A percentile compares a stretch with the other conserved stretches of the same genome.
phyloP scores from a whole-genome alignment of 2,797 vertebrate species.

The Antennarius maculatus region DNA sequence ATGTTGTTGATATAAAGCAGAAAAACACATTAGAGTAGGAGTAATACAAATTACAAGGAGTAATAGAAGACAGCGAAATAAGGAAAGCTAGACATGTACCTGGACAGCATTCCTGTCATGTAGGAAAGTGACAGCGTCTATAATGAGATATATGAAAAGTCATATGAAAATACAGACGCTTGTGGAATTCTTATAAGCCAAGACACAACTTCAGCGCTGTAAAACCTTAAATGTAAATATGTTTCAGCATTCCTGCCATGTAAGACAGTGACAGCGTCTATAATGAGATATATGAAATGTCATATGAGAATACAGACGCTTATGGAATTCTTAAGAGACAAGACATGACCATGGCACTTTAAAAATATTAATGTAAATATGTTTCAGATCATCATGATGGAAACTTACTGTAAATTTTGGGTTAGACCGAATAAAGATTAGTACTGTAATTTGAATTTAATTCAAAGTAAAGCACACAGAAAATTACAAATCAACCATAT shows the following conservation, averaged over 20 bases:
- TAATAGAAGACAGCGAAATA: not conserved
- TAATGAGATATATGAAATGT: no score
- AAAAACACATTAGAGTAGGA: not conserved
- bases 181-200: no score
- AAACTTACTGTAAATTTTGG: not conserved
- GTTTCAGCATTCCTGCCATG: no score
- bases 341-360: not conserved
- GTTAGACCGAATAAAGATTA: not conserved
- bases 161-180: not conserved
- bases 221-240: no score
- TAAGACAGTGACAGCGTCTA: no score
- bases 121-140: slow-evolving; percentile 95
- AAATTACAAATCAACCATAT: no score
- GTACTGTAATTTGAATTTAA: not conserved
- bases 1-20: slow-evolving; percentile 4
- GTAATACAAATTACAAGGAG: not conserved
- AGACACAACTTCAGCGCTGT: no score
- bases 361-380: not conserved
- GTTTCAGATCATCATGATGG: not conserved
- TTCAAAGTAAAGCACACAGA: no score
- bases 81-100: slow-evolving; percentile 75
- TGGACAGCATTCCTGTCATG: slow-evolving; percentile 94
- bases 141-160: slow-evolving; percentile 54
- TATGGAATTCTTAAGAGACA: not conserved
- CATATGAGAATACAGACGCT: no score